phyloP scores from a whole-genome alignment of 2,113 vertebrate species.

The Noturus placidus region DNA sequence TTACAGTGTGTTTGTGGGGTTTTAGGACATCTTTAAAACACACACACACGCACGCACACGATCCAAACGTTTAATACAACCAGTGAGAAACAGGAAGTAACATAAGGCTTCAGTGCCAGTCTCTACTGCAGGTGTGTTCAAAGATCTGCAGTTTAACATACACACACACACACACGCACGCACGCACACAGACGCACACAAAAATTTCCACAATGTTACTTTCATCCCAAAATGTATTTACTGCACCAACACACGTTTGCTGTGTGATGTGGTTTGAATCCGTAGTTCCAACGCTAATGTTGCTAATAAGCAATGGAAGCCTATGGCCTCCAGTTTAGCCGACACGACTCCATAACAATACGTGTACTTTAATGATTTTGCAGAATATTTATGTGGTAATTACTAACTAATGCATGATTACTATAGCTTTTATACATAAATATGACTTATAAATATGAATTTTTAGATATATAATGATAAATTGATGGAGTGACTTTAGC shows the following conservation, averaged over 20 bases:
- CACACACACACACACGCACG: conserved; percentile 35
- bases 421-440: neutral
- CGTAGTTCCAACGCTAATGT: neutral
- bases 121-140: conserved; percentile 14
- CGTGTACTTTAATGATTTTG: neutral
- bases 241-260: neutral
- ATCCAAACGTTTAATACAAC: conserved; percentile 30
- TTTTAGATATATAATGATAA: neutral
- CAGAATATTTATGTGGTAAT: neutral
- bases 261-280: neutral
- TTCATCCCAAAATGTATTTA: neutral
- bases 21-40: conserved; percentile 6
- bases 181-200: conserved; percentile 15
- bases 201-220: neutral
- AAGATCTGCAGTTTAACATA: neutral
- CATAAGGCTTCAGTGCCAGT: conserved; percentile 18
- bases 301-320: neutral
- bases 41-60: conserved; percentile 5
- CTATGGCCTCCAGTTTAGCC: neutral
- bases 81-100: conserved; percentile 2
- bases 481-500: neutral
- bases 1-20: conserved; percentile 30
- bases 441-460: neutral
- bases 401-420: neutral
- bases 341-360: neutral